phyloP scores from a whole-genome alignment of 2,113 vertebrate genomes.

The Corythaixoides concolor region DNA sequence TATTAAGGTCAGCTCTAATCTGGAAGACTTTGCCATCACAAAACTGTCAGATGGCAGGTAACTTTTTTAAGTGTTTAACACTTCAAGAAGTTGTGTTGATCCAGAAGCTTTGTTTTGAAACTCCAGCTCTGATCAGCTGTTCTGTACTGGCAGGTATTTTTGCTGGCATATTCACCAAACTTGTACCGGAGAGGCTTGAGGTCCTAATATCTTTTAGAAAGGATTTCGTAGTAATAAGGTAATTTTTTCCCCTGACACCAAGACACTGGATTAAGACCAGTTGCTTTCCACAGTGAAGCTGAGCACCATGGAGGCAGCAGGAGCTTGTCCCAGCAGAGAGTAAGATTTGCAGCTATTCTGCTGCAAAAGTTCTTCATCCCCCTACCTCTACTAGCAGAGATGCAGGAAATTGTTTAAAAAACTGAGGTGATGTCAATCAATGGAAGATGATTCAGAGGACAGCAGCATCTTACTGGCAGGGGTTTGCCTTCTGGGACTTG shows the following conservation, averaged over 20 bases:
- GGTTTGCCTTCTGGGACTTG: not conserved
- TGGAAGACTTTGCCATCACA: not conserved
- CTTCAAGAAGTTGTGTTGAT: not conserved
- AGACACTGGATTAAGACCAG: not conserved
- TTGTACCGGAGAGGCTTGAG: not conserved
- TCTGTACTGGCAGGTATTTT: not conserved
- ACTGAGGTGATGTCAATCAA: fast-evolving
- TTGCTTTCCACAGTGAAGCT: not conserved
- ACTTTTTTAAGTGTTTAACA: not conserved
- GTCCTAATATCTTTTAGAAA: not conserved
- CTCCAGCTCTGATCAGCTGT: not conserved
- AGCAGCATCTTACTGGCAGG: not conserved
- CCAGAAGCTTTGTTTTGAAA: not conserved
- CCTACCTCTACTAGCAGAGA: not conserved
- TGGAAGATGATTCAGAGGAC: not conserved
- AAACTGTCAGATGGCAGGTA: not conserved
- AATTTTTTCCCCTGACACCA: not conserved
- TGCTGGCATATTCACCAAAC: not conserved
- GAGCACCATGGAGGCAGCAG: not conserved
- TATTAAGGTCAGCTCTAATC: not conserved
- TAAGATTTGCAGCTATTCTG: not conserved
- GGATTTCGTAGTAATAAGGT: not conserved
- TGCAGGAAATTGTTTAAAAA: not conserved
- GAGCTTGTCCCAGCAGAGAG: not conserved
- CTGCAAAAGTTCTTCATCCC: not conserved